Evolutionary conservation across 2,113 vertebrate genomes (phyloP).

Genomic region (Myiagra hebetior): DNA sequence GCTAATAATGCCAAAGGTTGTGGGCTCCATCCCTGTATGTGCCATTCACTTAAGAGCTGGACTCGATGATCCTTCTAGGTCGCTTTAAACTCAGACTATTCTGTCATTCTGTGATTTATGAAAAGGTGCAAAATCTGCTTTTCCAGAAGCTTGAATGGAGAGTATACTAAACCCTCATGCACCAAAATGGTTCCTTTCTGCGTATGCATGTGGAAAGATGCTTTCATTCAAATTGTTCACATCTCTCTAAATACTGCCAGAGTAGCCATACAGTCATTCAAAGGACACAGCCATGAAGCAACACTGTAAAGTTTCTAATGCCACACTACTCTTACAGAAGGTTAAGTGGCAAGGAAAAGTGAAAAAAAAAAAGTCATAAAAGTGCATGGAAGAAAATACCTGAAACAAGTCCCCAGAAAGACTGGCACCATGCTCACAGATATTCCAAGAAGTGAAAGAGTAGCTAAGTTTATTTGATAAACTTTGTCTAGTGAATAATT

Average conservation of each 20-base stretch:
- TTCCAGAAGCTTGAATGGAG: neutral
- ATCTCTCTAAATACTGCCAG: neutral
- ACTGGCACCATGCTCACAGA: neutral
- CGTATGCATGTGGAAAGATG: neutral
- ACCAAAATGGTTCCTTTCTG: neutral
- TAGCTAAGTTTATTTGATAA: neutral
- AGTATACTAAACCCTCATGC: neutral
- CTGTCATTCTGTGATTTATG: neutral
- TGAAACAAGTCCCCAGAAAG: neutral
- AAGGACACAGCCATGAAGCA: neutral
- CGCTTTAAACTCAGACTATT: neutral
- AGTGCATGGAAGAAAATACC: neutral
- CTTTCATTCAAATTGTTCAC: neutral
- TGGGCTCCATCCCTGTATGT: neutral
- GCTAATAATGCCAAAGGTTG: neutral
- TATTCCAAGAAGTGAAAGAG: conserved; percentile 7
- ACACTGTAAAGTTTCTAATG: neutral
- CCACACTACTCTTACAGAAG: neutral
- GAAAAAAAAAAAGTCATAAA: neutral
- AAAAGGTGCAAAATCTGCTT: neutral
- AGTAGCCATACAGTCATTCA: neutral
- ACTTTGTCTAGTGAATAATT: conserved; percentile 29
- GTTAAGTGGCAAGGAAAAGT: neutral
- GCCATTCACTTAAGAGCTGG: neutral
- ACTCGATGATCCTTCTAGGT: neutral